Conservation (phyloP, 2,113 vertebrate genomes). For the Callospermophilus lateralis region DNA sequence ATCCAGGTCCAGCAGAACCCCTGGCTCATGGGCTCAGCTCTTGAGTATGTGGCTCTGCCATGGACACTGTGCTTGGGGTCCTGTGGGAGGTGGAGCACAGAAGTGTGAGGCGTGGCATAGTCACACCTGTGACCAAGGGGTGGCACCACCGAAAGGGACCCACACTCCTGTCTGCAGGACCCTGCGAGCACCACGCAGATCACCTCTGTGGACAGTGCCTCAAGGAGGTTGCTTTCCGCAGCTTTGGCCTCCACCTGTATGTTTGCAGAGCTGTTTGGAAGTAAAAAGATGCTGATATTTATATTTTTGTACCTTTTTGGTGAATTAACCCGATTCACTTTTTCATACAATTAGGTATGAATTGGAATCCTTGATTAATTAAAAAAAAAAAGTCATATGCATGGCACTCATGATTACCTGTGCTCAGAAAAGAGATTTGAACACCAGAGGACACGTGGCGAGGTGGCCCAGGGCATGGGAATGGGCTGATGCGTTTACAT, state of each 20-base stretch:
- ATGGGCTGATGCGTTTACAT: background rate
- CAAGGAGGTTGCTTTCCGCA: background rate
- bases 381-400: background rate
- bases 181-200: fast-evolving
- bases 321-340: background rate
- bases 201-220: no score
- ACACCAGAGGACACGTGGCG: background rate
- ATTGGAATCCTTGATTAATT: background rate
- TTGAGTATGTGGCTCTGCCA: no score
- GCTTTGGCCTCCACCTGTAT: background rate
- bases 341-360: background rate
- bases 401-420: background rate
- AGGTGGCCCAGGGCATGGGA: background rate
- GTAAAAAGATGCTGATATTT: background rate
- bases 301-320: background rate
- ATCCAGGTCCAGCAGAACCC: no score
- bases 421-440: background rate
- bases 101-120: no score
- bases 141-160: fast-evolving
- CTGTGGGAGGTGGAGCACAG: no score
- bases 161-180: fast-evolving
- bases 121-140: no score
- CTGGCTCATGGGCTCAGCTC: no score
- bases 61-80: no score
- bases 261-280: background rate